Evolutionary conservation across 2,797 vertebrate genomes (phyloP).

Genomic region (Anabas testudineus): DNA sequence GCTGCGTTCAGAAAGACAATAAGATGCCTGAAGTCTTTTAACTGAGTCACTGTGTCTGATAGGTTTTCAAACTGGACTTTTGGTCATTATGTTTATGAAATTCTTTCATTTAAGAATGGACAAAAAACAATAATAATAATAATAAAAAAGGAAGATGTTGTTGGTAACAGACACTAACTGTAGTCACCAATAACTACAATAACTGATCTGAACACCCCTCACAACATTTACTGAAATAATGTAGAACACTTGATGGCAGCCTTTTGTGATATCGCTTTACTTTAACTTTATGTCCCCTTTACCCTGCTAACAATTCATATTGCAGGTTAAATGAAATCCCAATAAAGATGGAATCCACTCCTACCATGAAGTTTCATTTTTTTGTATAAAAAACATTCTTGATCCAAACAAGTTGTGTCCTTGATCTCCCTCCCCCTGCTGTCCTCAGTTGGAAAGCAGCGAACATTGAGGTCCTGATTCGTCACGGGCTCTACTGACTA

Average conservation of each 20-base stretch:
- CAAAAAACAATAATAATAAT: no score
- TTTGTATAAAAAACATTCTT: conserved; percentile 26
- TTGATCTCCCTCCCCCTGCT: conserved; percentile 58
- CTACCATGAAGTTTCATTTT: conserved; percentile 27
- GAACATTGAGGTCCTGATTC: conserved; percentile 77
- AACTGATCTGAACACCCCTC: no score
- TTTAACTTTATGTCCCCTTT: conserved; percentile 1
- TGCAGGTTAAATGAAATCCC: conserved; percentile 22
- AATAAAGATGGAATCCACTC: conserved; percentile 4
- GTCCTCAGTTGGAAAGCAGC: conserved; percentile 57
- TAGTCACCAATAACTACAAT: no score
- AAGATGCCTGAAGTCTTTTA: no score
- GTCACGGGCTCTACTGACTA: conserved; percentile 71
- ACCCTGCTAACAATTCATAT: no score
- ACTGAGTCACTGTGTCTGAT: no score
- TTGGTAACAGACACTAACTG: no score
- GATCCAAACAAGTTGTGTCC: conserved; percentile 50
- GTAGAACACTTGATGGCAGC: background rate
- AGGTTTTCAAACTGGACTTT: no score
- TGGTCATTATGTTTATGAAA: no score
- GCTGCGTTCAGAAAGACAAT: background rate
- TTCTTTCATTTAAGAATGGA: no score
- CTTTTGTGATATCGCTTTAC: conserved; percentile 6
- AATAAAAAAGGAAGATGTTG: no score
- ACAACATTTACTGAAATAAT: conserved; percentile 3